phyloP scores from a whole-genome alignment of 2,888 invertebrate genomes.

The Mythimna lalbum region DNA sequence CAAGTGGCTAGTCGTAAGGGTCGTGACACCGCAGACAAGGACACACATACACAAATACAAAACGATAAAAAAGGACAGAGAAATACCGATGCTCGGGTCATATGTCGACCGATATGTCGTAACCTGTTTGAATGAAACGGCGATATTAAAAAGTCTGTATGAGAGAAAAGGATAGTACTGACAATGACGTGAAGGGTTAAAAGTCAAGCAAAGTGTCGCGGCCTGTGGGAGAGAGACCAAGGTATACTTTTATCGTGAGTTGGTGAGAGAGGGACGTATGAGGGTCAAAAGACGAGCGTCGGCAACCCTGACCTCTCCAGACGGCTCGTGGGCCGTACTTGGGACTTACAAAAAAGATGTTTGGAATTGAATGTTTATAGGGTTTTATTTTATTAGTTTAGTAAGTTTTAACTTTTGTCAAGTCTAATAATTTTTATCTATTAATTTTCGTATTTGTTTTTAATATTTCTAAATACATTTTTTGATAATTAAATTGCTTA shows the following conservation, averaged over 20 bases:
- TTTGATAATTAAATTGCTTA: neutral
- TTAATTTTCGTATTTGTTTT: neutral
- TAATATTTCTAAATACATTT: neutral
- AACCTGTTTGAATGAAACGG: conserved; percentile 86
- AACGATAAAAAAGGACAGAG: conserved; percentile 79
- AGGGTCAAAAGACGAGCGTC: conserved; percentile 90
- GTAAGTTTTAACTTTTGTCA: neutral
- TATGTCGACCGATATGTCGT: conserved; percentile 90
- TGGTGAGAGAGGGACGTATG: conserved; percentile 73
- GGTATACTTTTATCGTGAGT: conserved; percentile 70
- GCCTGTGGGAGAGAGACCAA: conserved; percentile 82
- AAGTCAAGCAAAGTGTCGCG: conserved; percentile 89
- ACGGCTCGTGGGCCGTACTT: conserved; percentile 82
- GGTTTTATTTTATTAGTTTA: conserved; percentile 19
- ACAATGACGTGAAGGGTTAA: conserved; percentile 89
- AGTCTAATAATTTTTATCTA: neutral
- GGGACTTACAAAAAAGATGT: conserved; percentile 65
- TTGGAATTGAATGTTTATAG: conserved; percentile 53
- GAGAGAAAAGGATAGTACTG: conserved; percentile 80
- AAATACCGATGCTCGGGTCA: conserved; percentile 84
- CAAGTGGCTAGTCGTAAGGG: conserved; percentile 88
- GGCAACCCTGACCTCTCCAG: conserved; percentile 89
- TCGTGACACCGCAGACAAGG: conserved; percentile 85
- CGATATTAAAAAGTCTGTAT: conserved; percentile 66
- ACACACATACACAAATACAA: conserved; percentile 73